phyloP scores from a whole-genome alignment of 2,797 vertebrate genomes.

The Silurus aristotelis region DNA sequence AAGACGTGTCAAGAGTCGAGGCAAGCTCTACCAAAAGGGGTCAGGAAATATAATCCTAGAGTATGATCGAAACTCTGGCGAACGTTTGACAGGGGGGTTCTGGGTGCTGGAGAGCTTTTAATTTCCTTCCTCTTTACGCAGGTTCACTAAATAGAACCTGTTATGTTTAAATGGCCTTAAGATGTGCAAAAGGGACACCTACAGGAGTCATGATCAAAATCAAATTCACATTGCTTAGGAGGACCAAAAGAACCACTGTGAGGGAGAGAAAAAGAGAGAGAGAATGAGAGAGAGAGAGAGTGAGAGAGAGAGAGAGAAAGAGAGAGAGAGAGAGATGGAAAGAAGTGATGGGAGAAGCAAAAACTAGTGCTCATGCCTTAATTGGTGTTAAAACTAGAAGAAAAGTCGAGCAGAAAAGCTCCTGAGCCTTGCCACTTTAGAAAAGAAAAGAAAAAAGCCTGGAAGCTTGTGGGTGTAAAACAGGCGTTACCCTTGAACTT shows the following conservation, averaged over 20 bases:
- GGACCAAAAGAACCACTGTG: conserved; percentile 45
- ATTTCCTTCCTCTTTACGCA: conserved; percentile 72
- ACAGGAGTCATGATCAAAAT: conserved; percentile 57
- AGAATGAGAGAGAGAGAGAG: not conserved
- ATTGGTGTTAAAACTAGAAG: conserved; percentile 44
- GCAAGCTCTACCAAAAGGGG: conserved; percentile 5
- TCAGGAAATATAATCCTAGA: conserved; percentile 6
- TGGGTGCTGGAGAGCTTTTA: conserved; percentile 51
- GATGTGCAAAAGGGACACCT: conserved; percentile 67
- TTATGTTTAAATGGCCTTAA: conserved; percentile 62
- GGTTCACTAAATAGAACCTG: conserved; percentile 70
- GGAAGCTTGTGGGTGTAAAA: conserved; percentile 17
- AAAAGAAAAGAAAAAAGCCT: conserved; percentile 28
- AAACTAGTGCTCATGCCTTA: conserved; percentile 47
- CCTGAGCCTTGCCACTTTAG: conserved; percentile 43
- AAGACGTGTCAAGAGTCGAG: conserved; percentile 23
- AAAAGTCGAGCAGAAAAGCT: conserved; percentile 30
- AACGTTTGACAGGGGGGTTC: conserved; percentile 5
- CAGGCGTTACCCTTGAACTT: conserved; percentile 57
- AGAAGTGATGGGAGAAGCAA: conserved; percentile 27
- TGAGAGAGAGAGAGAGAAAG: conserved; percentile 27
- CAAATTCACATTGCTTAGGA: conserved; percentile 62
- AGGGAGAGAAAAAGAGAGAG: not conserved
- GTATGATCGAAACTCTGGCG: conserved; percentile 24
- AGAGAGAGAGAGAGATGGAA: conserved; percentile 34